Base-by-base conservation (phyloP, 2,888 invertebrate genomes). In the Chromoteleia sp. region DNA sequence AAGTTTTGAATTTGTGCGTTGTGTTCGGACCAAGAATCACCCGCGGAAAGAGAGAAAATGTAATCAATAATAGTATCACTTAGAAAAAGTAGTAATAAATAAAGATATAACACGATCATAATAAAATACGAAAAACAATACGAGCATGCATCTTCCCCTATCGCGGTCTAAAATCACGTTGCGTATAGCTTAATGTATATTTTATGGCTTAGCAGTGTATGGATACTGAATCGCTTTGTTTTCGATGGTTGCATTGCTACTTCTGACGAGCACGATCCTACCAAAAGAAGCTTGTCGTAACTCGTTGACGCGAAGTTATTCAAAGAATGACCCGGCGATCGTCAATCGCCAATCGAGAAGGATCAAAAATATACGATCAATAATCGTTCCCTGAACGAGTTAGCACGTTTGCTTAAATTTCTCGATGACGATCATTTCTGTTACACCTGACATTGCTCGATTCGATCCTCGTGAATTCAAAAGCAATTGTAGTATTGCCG, bases 121-220 rank as follows among this genome's bases (percentile, higher is more conserved):
- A 76, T 39, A 50, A 58, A 54, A 45, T 15, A 54, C 45, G 19
- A 54, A 73, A 73, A 58, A 33, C 50, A 29, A 12, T 59, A 59
- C 61, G 52, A 65, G 67, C 59, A 67, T 50, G 50, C 50, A 41
- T 50, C 21, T 14, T 29, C 6, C 14, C 30, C 45, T 73, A 54
- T 50, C 25, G 15, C 52, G 14, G 10, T 68, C 48, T 61, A 63
- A 50, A 78, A 63, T 71, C 70, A 70, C 56, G 33, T 39, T 50
- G 45, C 52, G 8, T 19, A 15, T 30, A 52, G 52, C 71, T 63
- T 73, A 78, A 71, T 43, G 54, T 74, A 63, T 63, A 73, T 19
- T 41, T 54, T 70, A 70, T 63, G 70, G 78, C 71, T 73, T 79
- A 71, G 59, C 50, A 67, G 65, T 75, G 41, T 65, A 75, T 43